Percentiles rank a stretch among this genome's conserved stretches.
These are phyloP conservation scores for Macrosoma leucophasiata DNA, from an alignment of 2,888 invertebrate species.

Conservation along the genomic window DNA sequence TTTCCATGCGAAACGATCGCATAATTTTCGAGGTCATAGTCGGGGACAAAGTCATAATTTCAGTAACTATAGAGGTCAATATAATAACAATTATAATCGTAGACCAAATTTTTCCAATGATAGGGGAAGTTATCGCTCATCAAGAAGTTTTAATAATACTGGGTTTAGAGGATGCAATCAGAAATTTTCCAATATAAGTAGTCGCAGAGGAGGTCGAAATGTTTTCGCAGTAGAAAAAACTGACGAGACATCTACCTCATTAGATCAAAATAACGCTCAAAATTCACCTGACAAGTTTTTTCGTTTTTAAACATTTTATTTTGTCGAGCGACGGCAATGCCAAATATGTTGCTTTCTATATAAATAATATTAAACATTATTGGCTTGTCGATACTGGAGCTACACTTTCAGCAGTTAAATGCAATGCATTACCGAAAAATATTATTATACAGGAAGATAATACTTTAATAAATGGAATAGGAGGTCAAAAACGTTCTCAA, in stretches of 20 bases:
- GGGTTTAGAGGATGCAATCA: too few relatives aligned
- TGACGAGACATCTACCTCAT: background rate
- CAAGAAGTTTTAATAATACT: background rate
- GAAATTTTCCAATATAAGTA: too few relatives aligned
- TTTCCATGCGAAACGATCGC: background rate
- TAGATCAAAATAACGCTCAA: background rate
- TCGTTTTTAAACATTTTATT: constrained; percentile 2
- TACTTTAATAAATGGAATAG: constrained; percentile 6
- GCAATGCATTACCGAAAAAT: background rate
- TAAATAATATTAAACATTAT: constrained; percentile 2
- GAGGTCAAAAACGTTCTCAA: constrained; percentile 5
- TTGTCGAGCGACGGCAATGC: background rate
- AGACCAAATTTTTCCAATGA: too few relatives aligned
- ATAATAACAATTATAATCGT: too few relatives aligned
- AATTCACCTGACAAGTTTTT: constrained; percentile 3
- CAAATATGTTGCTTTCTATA: constrained; percentile 4
- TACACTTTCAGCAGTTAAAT: constrained; percentile 3
- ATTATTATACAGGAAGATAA: background rate
- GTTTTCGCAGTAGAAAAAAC: background rate
- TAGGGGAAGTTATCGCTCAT: constrained; percentile 1
- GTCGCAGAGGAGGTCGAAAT: background rate
- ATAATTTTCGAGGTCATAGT: background rate
- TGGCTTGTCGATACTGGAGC: constrained; percentile 4
- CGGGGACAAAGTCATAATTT: background rate
- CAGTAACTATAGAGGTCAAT: too few relatives aligned